These are phyloP conservation scores for Malurus elegans DNA, from an alignment of 2,113 vertebrate species.

Conservation along the genomic window DNA sequence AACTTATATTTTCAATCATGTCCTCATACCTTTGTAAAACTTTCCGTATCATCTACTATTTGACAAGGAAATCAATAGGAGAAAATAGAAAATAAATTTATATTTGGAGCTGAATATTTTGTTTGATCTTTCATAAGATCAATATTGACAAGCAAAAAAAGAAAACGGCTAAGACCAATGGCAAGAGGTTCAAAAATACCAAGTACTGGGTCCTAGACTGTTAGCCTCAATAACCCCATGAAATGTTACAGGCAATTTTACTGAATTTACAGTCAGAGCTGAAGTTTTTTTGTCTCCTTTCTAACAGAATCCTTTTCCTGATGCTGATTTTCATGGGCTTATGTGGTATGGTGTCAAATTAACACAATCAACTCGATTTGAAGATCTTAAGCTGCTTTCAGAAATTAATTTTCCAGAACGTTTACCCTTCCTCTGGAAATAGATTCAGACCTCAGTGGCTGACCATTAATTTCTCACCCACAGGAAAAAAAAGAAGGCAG, in stretches of 20 bases:
- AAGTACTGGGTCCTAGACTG: not conserved
- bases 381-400: not conserved
- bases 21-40: not conserved
- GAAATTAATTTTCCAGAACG: not conserved
- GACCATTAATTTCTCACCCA: not conserved
- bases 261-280: not conserved
- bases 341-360: not conserved
- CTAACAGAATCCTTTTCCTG: not conserved
- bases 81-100: not conserved
- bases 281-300: not conserved
- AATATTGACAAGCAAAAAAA: not conserved
- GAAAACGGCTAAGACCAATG: not conserved
- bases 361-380: not conserved
- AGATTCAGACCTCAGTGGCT: not conserved
- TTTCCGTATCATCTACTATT: not conserved
- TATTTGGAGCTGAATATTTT: not conserved
- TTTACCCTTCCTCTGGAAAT: not conserved
- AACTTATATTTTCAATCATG: not conserved
- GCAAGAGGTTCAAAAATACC: not conserved
- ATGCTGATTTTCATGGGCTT: not conserved
- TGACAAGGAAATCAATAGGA: not conserved
- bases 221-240: not conserved
- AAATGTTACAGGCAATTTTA: not conserved
- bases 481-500: not conserved
- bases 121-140: not conserved